Conservation (phyloP, 2,888 invertebrate genomes). For the Megalurothrips usitatus region DNA sequence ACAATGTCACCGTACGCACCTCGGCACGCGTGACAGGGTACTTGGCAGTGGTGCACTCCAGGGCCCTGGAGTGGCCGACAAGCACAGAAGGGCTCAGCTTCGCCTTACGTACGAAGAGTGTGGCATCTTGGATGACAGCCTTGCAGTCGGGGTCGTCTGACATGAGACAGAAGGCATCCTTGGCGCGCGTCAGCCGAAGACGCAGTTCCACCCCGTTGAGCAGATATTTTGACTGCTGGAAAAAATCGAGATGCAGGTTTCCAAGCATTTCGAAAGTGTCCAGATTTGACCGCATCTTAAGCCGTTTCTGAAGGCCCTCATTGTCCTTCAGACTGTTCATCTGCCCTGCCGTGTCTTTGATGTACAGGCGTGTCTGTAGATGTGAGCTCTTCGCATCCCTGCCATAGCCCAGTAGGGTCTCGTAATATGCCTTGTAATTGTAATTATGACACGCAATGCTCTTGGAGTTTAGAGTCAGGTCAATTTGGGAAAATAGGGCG, state of each 20-base stretch:
- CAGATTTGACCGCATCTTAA: not conserved
- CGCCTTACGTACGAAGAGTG: conserved; percentile 37
- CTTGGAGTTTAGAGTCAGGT: not conserved
- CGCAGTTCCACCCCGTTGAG: conserved; percentile 38
- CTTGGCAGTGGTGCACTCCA: conserved; percentile 39
- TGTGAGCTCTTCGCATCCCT: conserved; percentile 37
- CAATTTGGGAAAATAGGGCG: not conserved
- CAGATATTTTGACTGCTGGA: conserved; percentile 38
- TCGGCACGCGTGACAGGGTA: conserved; percentile 38
- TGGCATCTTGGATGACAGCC: conserved; percentile 37
- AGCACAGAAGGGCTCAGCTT: conserved; percentile 39
- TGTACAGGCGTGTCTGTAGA: conserved; percentile 36
- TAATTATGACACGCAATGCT: not conserved
- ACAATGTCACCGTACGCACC: conserved; percentile 38
- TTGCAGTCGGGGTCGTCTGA: conserved; percentile 28
- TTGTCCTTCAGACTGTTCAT: conserved; percentile 32
- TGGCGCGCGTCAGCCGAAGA: conserved; percentile 36
- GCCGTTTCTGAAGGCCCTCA: conserved; percentile 28
- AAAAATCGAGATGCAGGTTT: conserved; percentile 38
- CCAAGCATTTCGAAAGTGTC: conserved; percentile 34
- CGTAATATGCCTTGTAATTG: conserved; percentile 37
- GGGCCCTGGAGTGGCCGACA: conserved; percentile 38
- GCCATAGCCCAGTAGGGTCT: conserved; percentile 38
- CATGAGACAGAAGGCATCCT: conserved; percentile 36
- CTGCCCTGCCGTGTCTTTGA: conserved; percentile 34